These are phyloP conservation scores for Barnardius zonarius DNA, from an alignment of 2,113 vertebrate species.

Conservation along the genomic window DNA sequence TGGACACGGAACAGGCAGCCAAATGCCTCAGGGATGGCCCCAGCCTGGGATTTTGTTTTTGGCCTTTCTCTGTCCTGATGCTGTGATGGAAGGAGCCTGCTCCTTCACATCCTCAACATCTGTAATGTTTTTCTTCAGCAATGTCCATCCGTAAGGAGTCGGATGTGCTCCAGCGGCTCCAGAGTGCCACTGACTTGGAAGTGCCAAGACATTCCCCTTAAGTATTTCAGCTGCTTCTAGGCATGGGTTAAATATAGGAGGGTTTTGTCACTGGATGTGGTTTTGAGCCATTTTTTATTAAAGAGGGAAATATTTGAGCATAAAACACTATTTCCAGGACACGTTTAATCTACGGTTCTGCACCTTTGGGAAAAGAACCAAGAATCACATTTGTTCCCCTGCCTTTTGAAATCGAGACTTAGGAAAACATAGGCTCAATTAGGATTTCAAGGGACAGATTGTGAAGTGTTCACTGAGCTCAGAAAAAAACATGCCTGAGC, in stretches of 20 bases:
- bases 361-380: constrained; percentile 2
- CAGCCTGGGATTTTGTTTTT: background rate
- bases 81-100: background rate
- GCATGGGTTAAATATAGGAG: background rate
- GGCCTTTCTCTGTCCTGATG: background rate
- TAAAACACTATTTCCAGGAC: background rate
- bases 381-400: background rate
- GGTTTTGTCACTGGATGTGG: background rate
- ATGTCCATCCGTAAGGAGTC: fast-evolving
- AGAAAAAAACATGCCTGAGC: background rate
- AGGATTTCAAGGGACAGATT: background rate
- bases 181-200: background rate
- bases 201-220: background rate
- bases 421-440: background rate
- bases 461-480: background rate
- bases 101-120: background rate
- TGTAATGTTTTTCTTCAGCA: background rate
- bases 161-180: background rate
- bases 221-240: background rate
- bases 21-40: background rate
- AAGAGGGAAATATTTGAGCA: background rate
- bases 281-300: background rate
- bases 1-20: background rate
- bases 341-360: background rate
- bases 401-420: background rate